Conservation (phyloP, 92 coral and sea anemone genomes). For the Anthopleura xanthogrammica region DNA sequence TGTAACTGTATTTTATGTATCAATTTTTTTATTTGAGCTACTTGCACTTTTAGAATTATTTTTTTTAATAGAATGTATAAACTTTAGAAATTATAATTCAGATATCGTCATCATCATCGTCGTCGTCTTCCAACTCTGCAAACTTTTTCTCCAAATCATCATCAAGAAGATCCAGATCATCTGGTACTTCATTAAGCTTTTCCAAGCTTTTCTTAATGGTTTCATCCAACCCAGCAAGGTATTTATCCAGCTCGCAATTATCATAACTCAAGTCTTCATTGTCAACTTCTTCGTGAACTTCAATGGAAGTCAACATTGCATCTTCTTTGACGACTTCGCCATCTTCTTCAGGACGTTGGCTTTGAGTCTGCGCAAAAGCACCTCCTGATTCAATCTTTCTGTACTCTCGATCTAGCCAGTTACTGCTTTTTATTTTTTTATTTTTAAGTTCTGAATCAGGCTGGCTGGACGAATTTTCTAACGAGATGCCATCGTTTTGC, state of each 20-base stretch:
- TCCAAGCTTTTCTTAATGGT: constrained; percentile 81
- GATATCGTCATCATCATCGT: constrained; percentile 40
- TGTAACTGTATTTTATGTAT: too few species aligned
- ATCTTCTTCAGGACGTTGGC: constrained; percentile 20
- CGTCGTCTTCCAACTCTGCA: constrained; percentile 67
- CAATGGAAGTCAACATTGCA: constrained; percentile 86
- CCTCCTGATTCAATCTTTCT: constrained; percentile 41
- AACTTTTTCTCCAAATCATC: constrained; percentile 55
- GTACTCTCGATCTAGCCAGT: constrained; percentile 36
- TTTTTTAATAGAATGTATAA: not conserved
- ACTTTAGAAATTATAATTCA: not conserved
- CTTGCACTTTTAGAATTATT: too few species aligned
- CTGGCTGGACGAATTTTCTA: not conserved
- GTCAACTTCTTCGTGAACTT: constrained; percentile 74
- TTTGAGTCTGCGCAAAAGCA: constrained; percentile 4
- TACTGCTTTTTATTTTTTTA: not conserved
- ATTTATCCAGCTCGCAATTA: constrained; percentile 80
- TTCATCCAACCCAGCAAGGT: constrained; percentile 84
- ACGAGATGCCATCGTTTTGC: not conserved
- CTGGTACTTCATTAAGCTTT: constrained; percentile 77
- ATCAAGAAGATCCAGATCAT: constrained; percentile 65
- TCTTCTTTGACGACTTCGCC: constrained; percentile 77
- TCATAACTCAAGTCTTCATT: constrained; percentile 78
- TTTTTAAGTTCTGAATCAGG: not conserved
- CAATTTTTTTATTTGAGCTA: too few species aligned